Conservation (phyloP, 2,888 invertebrate genomes). For the Ditylenchus weischeri region DNA sequence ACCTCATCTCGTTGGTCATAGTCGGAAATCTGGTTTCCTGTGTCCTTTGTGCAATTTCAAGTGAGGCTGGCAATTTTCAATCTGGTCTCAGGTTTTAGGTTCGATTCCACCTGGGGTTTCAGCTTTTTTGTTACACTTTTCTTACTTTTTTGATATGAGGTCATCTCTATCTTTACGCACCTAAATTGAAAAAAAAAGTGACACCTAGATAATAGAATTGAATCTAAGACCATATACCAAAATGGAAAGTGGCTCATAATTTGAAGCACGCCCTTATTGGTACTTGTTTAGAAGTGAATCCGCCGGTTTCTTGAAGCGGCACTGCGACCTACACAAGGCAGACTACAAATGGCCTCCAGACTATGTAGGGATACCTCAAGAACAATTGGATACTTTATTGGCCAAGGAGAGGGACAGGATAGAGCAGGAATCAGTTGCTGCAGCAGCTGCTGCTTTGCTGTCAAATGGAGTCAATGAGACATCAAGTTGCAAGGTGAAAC, state of each 20-base stretch:
- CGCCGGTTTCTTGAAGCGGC: conserved; percentile 22
- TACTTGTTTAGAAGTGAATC: conserved; percentile 20
- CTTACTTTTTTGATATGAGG: background rate
- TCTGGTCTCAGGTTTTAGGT: too few relatives aligned
- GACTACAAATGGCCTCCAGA: conserved; percentile 26
- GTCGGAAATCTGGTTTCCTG: conserved; percentile 18
- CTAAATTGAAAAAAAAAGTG: too few relatives aligned
- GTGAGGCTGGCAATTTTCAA: background rate
- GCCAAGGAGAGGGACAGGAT: conserved; percentile 11
- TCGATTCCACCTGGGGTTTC: background rate
- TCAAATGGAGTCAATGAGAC: background rate
- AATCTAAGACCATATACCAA: too few relatives aligned
- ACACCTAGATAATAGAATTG: too few relatives aligned
- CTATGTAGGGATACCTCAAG: conserved; percentile 23
- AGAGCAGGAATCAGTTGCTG: background rate
- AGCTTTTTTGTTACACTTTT: too few relatives aligned
- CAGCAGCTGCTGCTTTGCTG: background rate
- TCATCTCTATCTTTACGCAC: too few relatives aligned
- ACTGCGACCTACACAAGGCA: conserved; percentile 19
- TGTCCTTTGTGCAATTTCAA: conserved; percentile 27
- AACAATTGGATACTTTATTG: conserved; percentile 13
- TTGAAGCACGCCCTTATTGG: too few relatives aligned
- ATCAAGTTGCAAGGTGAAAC: background rate
- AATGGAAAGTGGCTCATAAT: too few relatives aligned
- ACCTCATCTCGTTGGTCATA: conserved; percentile 24